A percentile compares a stretch with the other conserved stretches of the same genome.
Conservation (phyloP, 1,140 invertebrate species). For the Cydia splendana region DNA sequence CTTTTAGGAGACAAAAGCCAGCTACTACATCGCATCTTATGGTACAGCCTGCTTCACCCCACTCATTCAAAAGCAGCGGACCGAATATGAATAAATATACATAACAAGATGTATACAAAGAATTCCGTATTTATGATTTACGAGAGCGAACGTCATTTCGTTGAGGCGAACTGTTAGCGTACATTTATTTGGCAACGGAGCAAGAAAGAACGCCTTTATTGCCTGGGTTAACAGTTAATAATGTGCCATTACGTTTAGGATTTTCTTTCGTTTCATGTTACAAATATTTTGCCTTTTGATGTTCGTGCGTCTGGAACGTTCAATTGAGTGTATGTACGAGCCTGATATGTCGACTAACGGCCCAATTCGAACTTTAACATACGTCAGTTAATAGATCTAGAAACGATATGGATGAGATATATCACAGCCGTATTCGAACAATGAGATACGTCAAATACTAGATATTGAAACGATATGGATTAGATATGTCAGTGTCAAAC, state of each 20-base stretch:
- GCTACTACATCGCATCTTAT: slow-evolving; percentile 33
- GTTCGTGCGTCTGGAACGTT: neutral
- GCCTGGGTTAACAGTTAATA: slow-evolving; percentile 31
- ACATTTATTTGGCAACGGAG: slow-evolving; percentile 44
- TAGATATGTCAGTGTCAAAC: no score
- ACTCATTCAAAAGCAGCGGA: slow-evolving; percentile 48
- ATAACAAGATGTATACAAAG: slow-evolving; percentile 39
- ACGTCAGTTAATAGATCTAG: no score
- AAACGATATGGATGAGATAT: no score
- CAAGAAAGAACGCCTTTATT: slow-evolving; percentile 32
- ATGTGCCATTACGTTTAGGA: slow-evolving; percentile 29
- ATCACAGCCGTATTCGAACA: no score
- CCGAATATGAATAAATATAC: slow-evolving; percentile 56
- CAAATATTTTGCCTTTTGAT: slow-evolving; percentile 28
- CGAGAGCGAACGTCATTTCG: slow-evolving; percentile 46
- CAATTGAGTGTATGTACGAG: neutral
- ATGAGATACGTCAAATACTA: no score
- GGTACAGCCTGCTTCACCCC: slow-evolving; percentile 1
- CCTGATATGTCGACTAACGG: neutral
- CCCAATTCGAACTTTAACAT: no score
- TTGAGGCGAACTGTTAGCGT: slow-evolving; percentile 37
- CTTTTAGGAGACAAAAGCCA: slow-evolving; percentile 34
- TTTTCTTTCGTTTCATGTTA: slow-evolving; percentile 27
- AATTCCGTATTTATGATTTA: slow-evolving; percentile 51
- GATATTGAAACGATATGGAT: no score